Conservation (phyloP, 1,140 invertebrate species). For the Capitella teleta region DNA sequence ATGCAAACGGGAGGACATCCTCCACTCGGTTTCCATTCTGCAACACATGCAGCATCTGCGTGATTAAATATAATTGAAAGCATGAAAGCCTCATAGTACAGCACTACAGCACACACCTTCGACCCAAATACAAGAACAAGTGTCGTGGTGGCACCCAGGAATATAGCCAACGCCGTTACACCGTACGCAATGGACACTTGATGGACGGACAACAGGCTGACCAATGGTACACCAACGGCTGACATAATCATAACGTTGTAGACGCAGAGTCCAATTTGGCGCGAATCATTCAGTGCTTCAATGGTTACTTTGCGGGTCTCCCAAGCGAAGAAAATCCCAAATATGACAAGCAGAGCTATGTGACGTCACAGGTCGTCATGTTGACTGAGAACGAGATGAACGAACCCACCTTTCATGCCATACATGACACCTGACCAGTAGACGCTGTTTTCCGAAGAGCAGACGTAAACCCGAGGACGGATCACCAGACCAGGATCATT, state of each 20-base stretch:
- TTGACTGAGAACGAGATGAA: too few relatives aligned
- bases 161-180: neutral
- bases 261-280: slow-evolving; percentile 55
- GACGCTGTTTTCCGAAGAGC: neutral
- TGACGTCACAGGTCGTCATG: neutral
- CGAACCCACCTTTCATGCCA: neutral
- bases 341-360: slow-evolving; percentile 15
- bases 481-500: neutral
- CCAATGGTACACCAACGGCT: slow-evolving; percentile 55
- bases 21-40: too few relatives aligned
- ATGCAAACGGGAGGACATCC: too few relatives aligned
- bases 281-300: slow-evolving; percentile 22
- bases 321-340: slow-evolving; percentile 23
- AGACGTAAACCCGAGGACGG: neutral
- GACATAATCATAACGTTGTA: slow-evolving; percentile 82
- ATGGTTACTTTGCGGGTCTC: slow-evolving; percentile 19
- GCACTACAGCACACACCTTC: too few relatives aligned
- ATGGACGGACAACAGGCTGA: neutral
- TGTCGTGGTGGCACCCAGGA: neutral
- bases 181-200: neutral
- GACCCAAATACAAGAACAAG: slow-evolving; percentile 3
- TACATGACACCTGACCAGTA: neutral
- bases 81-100: too few relatives aligned
- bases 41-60: too few relatives aligned
- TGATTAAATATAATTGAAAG: too few relatives aligned